A percentile compares a stretch with the other conserved stretches of the same genome.
Evolutionary conservation across 2,888 invertebrate genomes (phyloP).

Genomic region (Cheilosia soror): DNA sequence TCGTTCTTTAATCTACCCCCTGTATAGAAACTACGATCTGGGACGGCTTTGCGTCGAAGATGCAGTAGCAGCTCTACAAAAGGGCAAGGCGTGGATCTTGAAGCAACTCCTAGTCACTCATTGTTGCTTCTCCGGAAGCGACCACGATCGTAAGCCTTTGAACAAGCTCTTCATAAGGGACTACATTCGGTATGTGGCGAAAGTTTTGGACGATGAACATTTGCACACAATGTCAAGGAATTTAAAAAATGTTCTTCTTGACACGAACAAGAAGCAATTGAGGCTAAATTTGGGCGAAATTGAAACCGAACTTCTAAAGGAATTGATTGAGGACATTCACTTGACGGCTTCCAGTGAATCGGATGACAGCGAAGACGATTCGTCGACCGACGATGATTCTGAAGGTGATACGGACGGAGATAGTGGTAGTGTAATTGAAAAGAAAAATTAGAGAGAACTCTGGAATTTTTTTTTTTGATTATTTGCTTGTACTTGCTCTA

Average conservation of each 20-base stretch:
- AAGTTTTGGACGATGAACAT: slow-evolving; percentile 76
- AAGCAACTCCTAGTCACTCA: slow-evolving; percentile 81
- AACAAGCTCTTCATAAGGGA: slow-evolving; percentile 81
- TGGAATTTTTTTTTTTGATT: no score
- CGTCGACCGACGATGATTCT: slow-evolving; percentile 57
- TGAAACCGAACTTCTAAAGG: slow-evolving; percentile 81
- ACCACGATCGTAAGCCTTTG: slow-evolving; percentile 78
- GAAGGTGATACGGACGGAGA: slow-evolving; percentile 76
- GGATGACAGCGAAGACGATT: slow-evolving; percentile 67
- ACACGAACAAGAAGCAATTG: slow-evolving; percentile 80
- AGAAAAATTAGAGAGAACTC: slow-evolving; percentile 5
- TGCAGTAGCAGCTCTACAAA: slow-evolving; percentile 80
- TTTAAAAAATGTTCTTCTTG: slow-evolving; percentile 80
- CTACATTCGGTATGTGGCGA: slow-evolving; percentile 80
- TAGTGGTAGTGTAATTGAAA: slow-evolving; percentile 34
- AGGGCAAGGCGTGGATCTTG: slow-evolving; percentile 80
- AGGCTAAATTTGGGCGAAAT: slow-evolving; percentile 80
- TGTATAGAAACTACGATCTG: slow-evolving; percentile 82
- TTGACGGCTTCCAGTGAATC: slow-evolving; percentile 74
- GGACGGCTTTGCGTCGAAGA: slow-evolving; percentile 80
- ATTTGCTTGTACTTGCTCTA: no score
- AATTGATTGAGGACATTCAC: slow-evolving; percentile 81
- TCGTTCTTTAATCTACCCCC: slow-evolving; percentile 81
- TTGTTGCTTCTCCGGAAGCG: slow-evolving; percentile 78
- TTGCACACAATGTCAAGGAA: slow-evolving; percentile 80